Conservation (phyloP, 2,888 invertebrate species). For the Amblyjoppa proteus region DNA sequence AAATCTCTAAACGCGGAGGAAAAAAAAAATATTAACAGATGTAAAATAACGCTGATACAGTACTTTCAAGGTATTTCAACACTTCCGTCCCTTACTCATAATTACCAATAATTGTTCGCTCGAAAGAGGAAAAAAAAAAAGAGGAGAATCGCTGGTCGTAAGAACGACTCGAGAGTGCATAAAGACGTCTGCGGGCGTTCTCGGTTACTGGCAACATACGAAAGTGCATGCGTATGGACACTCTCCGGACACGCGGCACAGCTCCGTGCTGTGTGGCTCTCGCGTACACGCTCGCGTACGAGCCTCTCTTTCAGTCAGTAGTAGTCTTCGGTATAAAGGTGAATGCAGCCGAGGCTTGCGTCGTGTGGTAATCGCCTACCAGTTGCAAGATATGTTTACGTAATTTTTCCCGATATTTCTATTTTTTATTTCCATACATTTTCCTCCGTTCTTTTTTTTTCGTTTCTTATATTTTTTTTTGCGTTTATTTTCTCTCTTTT, state of each 20-base stretch:
- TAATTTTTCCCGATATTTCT: conserved; percentile 78
- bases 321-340: conserved; percentile 72
- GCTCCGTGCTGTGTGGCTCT: conserved; percentile 25
- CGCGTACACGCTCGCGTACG: conserved; percentile 26
- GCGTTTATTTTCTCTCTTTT: background rate
- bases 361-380: conserved; percentile 78
- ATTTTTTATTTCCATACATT: background rate
- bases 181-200: conserved; percentile 26
- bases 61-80: background rate
- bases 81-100: background rate
- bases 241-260: background rate
- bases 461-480: background rate
- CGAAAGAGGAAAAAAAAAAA: background rate
- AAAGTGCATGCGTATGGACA: conserved; percentile 38
- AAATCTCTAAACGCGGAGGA: background rate
- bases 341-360: conserved; percentile 69
- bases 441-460: background rate
- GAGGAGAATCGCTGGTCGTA: background rate
- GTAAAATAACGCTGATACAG: background rate
- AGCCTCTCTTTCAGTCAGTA: conserved; percentile 64
- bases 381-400: conserved; percentile 82
- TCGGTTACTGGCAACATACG: conserved; percentile 18
- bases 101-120: background rate
- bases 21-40: background rate
- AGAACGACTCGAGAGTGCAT: conserved; percentile 4